Conservation (phyloP, 2,797 vertebrate species). For the Hemitrygon akajei region DNA sequence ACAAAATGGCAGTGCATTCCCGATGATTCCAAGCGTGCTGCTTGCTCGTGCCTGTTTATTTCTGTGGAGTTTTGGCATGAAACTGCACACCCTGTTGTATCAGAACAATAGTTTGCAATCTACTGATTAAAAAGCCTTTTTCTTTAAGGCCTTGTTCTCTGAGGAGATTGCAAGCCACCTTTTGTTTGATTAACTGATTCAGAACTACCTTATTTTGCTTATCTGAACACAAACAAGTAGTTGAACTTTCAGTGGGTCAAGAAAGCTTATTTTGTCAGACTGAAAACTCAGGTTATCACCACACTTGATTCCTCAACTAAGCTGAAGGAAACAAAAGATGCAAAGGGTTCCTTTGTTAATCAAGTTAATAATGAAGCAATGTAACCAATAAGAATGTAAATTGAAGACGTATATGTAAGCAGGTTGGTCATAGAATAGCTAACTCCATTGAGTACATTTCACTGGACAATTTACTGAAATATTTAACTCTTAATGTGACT, state of each 20-base stretch:
- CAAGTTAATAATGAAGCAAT: too few species aligned
- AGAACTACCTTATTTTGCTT: background rate
- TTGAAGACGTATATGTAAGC: background rate
- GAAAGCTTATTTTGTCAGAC: background rate
- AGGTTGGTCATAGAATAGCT: background rate
- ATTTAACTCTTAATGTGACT: background rate
- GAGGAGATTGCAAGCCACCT: background rate
- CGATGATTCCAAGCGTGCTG: background rate
- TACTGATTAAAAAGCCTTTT: background rate
- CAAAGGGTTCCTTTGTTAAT: background rate
- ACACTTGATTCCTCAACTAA: background rate
- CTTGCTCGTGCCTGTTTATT: too few species aligned
- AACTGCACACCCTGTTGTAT: background rate
- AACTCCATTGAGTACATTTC: background rate
- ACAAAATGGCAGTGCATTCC: too few species aligned
- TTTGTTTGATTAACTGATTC: background rate
- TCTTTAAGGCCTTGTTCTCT: background rate
- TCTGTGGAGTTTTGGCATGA: too few species aligned
- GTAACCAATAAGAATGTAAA: background rate
- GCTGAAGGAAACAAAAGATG: background rate
- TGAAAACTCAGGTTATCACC: too few species aligned
- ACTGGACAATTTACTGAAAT: too few species aligned
- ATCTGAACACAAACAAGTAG: background rate
- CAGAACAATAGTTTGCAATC: background rate
- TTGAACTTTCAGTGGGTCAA: background rate